These are phyloP conservation scores for Heliconius congener DNA, from an alignment of 1,140 invertebrate genomes.

Conservation along the genomic window DNA sequence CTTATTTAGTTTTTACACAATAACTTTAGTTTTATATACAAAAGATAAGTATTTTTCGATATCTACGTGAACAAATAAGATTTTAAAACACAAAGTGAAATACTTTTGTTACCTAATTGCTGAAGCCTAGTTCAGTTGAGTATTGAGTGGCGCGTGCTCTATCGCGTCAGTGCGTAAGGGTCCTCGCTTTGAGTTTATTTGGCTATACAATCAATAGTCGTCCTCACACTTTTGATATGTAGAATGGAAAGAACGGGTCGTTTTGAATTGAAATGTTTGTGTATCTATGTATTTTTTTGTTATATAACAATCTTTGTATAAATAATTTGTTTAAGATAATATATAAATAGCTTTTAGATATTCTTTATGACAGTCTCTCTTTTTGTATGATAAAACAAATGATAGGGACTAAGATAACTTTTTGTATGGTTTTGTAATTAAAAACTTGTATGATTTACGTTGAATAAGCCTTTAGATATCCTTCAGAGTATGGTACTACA, in stretches of 20 bases:
- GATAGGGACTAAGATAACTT: too few relatives aligned
- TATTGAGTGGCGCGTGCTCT: conserved; percentile 31
- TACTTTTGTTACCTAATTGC: not conserved
- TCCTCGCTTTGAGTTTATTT: conserved; percentile 25
- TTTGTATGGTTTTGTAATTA: too few relatives aligned
- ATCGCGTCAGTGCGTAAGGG: conserved; percentile 38
- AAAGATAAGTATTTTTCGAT: not conserved
- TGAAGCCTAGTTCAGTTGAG: not conserved
- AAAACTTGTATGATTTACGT: too few relatives aligned
- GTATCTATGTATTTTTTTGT: not conserved
- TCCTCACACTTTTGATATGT: not conserved
- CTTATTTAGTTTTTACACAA: too few relatives aligned
- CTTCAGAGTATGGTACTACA: too few relatives aligned
- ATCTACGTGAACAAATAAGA: not conserved
- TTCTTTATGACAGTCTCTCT: too few relatives aligned
- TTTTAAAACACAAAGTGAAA: not conserved
- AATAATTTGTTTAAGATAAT: not conserved
- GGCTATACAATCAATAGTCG: conserved; percentile 31
- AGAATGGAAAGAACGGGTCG: not conserved
- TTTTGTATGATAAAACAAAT: too few relatives aligned
- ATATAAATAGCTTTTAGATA: too few relatives aligned
- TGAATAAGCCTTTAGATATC: too few relatives aligned
- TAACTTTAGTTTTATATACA: too few relatives aligned
- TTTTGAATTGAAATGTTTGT: not conserved
- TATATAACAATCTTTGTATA: not conserved